Percentiles rank a stretch among this genome's conserved stretches.
Evolutionary conservation across 2,888 invertebrate genomes (phyloP).

Genomic region (Drosophila heteroneura): DNA sequence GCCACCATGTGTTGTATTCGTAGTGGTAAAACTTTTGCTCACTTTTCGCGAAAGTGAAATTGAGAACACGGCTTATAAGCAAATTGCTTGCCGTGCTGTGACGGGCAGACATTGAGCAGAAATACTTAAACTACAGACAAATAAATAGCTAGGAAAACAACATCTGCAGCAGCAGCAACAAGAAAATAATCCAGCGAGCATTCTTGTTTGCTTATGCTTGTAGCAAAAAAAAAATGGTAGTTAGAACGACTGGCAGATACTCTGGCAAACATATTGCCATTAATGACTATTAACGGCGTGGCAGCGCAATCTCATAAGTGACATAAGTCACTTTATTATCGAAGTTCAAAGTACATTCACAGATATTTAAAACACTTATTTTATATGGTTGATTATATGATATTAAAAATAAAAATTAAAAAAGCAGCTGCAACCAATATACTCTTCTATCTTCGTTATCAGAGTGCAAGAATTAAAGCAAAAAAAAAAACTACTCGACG

Average conservation of each 20-base stretch:
- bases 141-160: constrained; percentile 25
- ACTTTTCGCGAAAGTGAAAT: neutral
- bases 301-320: neutral
- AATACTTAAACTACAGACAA: constrained; percentile 22
- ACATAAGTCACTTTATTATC: neutral
- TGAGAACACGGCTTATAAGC: neutral
- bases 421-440: neutral
- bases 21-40: neutral
- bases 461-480: neutral
- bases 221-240: neutral
- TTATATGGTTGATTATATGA: too few relatives aligned
- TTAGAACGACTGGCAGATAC: neutral
- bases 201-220: constrained; percentile 22
- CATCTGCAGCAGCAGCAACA: constrained; percentile 4
- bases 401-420: neutral
- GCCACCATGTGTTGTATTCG: too few relatives aligned
- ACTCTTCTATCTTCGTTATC: neutral
- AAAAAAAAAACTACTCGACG: constrained; percentile 32
- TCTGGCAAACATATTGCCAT: neutral
- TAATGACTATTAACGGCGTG: neutral
- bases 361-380: neutral
- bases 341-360: neutral
- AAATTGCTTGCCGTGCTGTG: constrained; percentile 16
- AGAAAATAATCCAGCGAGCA: neutral
- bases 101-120: neutral